These are phyloP conservation scores for Drosophila fungiperda DNA, from an alignment of 2,888 invertebrate genomes.

Conservation along the genomic window DNA sequence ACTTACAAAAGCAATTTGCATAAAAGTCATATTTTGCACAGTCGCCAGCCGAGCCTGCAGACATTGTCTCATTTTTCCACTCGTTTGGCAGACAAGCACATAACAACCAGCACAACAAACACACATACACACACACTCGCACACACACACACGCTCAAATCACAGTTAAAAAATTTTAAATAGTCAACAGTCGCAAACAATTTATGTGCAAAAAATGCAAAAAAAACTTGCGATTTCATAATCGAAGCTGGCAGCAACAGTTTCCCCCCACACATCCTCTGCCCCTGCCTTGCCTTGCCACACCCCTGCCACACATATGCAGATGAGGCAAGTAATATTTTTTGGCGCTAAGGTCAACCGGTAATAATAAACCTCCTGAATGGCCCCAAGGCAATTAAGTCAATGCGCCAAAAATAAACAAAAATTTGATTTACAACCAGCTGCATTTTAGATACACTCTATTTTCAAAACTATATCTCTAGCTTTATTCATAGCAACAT, in stretches of 20 bases:
- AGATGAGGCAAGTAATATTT: conserved; percentile 65
- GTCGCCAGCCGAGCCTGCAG: conserved; percentile 63
- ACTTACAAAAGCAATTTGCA: conserved; percentile 76
- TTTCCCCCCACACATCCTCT: background rate
- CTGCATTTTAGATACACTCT: background rate
- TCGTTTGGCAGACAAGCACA: conserved; percentile 39
- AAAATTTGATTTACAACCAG: background rate
- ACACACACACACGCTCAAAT: conserved; percentile 3
- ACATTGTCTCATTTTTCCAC: conserved; percentile 49
- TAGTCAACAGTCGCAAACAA: conserved; percentile 58
- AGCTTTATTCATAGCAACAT: background rate
- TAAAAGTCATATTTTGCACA: conserved; percentile 73
- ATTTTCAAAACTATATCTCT: background rate
- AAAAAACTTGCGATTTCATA: conserved; percentile 65
- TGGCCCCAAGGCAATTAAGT: conserved; percentile 62
- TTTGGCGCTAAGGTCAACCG: conserved; percentile 68
- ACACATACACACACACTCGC: background rate
- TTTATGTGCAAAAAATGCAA: conserved; percentile 72
- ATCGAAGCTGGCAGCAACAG: conserved; percentile 48
- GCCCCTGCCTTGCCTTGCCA: background rate
- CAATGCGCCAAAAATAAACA: conserved; percentile 29
- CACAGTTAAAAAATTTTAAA: conserved; percentile 40
- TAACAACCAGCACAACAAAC: conserved; percentile 9
- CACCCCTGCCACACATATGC: conserved; percentile 48
- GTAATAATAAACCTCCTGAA: conserved; percentile 58